Base-by-base conservation (phyloP, 2,888 invertebrate species). In the Entomobrya proxima region DNA sequence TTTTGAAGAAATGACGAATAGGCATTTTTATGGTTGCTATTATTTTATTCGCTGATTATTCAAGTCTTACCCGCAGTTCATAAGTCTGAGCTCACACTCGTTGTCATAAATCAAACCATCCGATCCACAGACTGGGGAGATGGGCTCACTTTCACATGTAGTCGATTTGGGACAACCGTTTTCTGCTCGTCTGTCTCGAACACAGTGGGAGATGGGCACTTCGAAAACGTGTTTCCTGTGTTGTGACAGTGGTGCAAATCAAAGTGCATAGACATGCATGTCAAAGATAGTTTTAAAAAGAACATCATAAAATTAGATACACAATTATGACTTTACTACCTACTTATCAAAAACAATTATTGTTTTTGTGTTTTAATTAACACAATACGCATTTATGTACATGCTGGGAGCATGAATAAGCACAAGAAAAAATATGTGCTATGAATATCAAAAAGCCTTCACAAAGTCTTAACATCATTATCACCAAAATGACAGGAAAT, bases 61-160 rank as follows among this genome's bases (percentile, higher is more conserved):
- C 67, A 24, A 74, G 40, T 91, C 94, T 93, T 91, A 97, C 96
- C 97, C 97, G 92, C 97, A 97, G 91, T 96, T 97, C 30, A 97
- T 93, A 94, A 97, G 95, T 91, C 95, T 95, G 92, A 98, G 94
- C 91, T 97, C 96, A 91, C 98, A 98, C 90, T 96, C 95, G 91
- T 95, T 97, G 88, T 95, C 94, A 92, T 98, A 98, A 86, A 98
- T 94, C 91, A 95, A 96, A 83, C 96, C 96, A 92, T 98, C 98
- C 1, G 96, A 96, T 4, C 97, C 98, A 91, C 98, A 98, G 2
- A 96, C 95, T 27, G 93, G 93, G 11, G 95, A 93, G 86, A 94
- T 94, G 91, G 95, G 95, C 87, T 94, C 94, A 91, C 95, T 95
- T n/a, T 93, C 94, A 91, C 97, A 97, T 67, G 88, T 89, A 15